Evolutionary conservation across 2,888 invertebrate species (phyloP).

Genomic region (Sisyra terminalis): DNA sequence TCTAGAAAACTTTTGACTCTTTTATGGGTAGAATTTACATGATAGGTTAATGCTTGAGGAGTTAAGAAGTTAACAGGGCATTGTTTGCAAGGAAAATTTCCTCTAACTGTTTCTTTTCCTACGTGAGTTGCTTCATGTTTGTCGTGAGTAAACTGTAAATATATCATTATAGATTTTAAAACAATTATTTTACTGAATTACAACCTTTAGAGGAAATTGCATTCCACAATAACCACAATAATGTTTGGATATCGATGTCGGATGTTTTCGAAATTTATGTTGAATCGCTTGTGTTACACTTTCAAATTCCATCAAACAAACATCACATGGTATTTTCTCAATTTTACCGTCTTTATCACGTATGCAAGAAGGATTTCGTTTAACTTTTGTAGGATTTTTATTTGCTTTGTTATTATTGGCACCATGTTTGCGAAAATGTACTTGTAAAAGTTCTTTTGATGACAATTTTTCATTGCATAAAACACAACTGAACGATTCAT

Average conservation of each 20-base stretch:
- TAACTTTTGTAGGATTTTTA: conserved; percentile 18
- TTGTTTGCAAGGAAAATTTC: conserved; percentile 31
- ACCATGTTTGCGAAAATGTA: conserved; percentile 46
- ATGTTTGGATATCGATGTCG: conserved; percentile 41
- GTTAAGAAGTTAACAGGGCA: conserved; percentile 39
- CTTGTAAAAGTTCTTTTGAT: conserved; percentile 36
- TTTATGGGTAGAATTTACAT: conserved; percentile 31
- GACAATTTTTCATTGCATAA: conserved; percentile 12
- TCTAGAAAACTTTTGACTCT: conserved; percentile 27
- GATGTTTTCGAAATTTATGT: conserved; percentile 49
- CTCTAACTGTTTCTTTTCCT: conserved; percentile 15
- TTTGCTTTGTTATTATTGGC: conserved; percentile 40
- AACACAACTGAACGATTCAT: conserved; percentile 12
- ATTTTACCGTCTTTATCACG: conserved; percentile 24
- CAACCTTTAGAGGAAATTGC: conserved; percentile 47
- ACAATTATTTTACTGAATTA: background rate
- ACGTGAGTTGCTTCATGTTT: conserved; percentile 36
- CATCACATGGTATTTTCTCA: conserved; percentile 34
- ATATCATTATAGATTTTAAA: background rate
- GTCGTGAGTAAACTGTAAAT: conserved; percentile 37
- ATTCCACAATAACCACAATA: conserved; percentile 51
- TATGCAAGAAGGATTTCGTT: conserved; percentile 14
- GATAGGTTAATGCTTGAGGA: conserved; percentile 38
- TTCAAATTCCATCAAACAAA: conserved; percentile 38
- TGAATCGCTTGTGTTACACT: conserved; percentile 45